A percentile compares a stretch with the other conserved stretches of the same genome.
phyloP scores from a whole-genome alignment of 2,797 vertebrate species.

The Cottoperca gobio region DNA sequence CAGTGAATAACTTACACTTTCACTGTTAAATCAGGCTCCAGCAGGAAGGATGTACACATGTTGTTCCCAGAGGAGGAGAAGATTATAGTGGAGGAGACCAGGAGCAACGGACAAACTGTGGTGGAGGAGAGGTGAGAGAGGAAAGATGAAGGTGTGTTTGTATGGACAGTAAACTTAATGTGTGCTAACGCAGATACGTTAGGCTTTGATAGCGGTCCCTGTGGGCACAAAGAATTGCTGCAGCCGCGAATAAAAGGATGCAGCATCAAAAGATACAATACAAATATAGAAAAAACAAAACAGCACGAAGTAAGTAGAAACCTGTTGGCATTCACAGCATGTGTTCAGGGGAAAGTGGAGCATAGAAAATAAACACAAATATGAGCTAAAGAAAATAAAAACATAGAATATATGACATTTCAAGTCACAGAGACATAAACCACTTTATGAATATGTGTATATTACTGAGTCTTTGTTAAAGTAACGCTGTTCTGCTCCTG shows the following conservation, averaged over 20 bases:
- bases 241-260: neutral
- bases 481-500: conserved; percentile 44
- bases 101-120: conserved; percentile 96
- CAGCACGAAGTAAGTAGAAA: neutral
- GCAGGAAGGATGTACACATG: conserved; percentile 93
- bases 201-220: too few relatives aligned
- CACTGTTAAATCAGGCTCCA: conserved; percentile 84
- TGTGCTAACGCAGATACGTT: neutral
- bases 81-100: conserved; percentile 95
- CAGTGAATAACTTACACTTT: neutral
- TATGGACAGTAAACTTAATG: neutral
- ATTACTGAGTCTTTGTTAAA: conserved; percentile 58
- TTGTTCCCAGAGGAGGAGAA: conserved; percentile 96
- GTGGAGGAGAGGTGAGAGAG: conserved; percentile 96
- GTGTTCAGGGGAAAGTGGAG: neutral
- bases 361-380: neutral
- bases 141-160: conserved; percentile 67
- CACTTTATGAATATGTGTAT: conserved; percentile 63
- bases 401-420: neutral
- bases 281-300: neutral
- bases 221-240: neutral
- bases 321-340: neutral
- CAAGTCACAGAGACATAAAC: neutral
- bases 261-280: neutral
- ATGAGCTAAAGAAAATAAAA: neutral